Percentiles rank a stretch among this genome's conserved stretches.
Conservation (phyloP, 2,113 vertebrate genomes). For the Monopterus albus region DNA sequence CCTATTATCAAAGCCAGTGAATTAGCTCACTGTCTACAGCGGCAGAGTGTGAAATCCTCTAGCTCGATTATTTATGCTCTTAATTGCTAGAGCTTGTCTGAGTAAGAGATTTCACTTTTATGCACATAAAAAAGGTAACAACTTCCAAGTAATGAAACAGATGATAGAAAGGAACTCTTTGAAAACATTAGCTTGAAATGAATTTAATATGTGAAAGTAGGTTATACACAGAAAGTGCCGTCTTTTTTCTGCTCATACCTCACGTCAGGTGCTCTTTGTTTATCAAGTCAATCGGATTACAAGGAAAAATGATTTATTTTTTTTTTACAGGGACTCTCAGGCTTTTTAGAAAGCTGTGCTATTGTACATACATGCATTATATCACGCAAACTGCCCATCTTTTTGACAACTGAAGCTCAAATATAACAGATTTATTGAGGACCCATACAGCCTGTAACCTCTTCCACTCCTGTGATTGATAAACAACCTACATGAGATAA, state of each 20-base stretch:
- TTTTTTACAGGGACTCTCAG: conserved; percentile 57
- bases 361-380: conserved; percentile 34
- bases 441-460: conserved; percentile 33
- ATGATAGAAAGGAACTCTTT: conserved; percentile 75
- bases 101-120: conserved; percentile 82
- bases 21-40: conserved; percentile 84
- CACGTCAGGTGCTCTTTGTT: conserved; percentile 74
- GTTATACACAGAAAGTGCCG: conserved; percentile 70
- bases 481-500: conserved; percentile 24
- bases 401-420: conserved; percentile 58
- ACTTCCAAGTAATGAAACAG: conserved; percentile 81
- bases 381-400: conserved; percentile 48
- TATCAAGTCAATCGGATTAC: conserved; percentile 80
- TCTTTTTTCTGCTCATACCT: conserved; percentile 64
- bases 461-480: conserved; percentile 51
- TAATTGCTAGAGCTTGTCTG: conserved; percentile 82
- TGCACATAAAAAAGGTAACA: conserved; percentile 78
- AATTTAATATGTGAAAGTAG: conserved; percentile 78
- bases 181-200: conserved; percentile 77
- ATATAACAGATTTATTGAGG: conserved; percentile 54
- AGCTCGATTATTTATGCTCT: conserved; percentile 82
- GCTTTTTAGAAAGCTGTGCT: conserved; percentile 43
- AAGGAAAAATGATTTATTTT: conserved; percentile 71
- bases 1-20: conserved; percentile 84
- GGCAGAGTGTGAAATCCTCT: conserved; percentile 82